These are phyloP conservation scores for Cherax quadricarinatus DNA, from an alignment of 1,140 invertebrate genomes.

Conservation along the genomic window DNA sequence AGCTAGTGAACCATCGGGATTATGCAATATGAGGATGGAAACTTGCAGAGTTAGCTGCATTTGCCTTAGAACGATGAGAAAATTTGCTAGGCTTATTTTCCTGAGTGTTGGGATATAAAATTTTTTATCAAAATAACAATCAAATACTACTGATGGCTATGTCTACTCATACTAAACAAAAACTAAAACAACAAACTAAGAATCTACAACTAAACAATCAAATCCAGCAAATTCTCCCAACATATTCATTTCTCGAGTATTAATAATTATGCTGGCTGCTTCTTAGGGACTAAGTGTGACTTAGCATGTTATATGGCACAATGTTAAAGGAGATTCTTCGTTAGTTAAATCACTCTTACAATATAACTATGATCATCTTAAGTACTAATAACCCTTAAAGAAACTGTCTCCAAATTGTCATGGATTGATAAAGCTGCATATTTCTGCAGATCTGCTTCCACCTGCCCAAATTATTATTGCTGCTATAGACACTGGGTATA, in stretches of 20 bases:
- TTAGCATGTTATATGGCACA: constrained; percentile 72
- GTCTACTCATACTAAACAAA: constrained; percentile 63
- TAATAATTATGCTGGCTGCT: constrained; percentile 70
- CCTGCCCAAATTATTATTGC: constrained; percentile 4
- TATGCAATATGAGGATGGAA: constrained; percentile 64
- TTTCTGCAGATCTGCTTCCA: constrained; percentile 57
- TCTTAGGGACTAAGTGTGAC: constrained; percentile 70
- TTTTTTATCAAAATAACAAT: constrained; percentile 55
- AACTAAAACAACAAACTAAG: constrained; percentile 67
- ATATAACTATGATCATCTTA: constrained; percentile 65
- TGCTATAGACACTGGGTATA: neutral
- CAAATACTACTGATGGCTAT: constrained; percentile 59
- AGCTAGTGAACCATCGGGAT: constrained; percentile 58
- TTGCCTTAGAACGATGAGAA: constrained; percentile 66
- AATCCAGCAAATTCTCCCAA: constrained; percentile 70
- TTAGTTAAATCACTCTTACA: constrained; percentile 70
- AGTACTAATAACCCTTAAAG: constrained; percentile 69
- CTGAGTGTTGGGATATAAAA: constrained; percentile 66
- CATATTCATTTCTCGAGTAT: constrained; percentile 68
- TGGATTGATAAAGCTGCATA: constrained; percentile 68
- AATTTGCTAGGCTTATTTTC: constrained; percentile 71
- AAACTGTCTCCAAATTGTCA: constrained; percentile 70
- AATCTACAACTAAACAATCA: constrained; percentile 61
- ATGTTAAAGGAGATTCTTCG: constrained; percentile 71
- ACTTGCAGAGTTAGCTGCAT: constrained; percentile 70